Evolutionary conservation across 2,888 invertebrate species (phyloP).

Genomic region (Eupeodes luniger): DNA sequence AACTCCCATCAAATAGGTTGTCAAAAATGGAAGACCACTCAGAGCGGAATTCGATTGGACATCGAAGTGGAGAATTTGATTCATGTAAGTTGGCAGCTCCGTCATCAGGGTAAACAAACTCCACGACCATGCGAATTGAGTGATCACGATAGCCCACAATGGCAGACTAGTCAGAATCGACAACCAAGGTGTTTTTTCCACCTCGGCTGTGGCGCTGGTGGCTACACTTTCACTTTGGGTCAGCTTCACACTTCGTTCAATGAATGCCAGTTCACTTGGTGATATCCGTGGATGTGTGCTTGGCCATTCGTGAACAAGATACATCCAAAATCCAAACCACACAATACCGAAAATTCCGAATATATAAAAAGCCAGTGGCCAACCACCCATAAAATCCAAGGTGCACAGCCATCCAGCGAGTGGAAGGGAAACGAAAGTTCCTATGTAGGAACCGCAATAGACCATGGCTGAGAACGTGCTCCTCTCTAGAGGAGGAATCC

Average conservation of each 20-base stretch:
- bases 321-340: constrained; percentile 93
- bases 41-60: constrained; percentile 90
- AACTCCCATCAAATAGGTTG: constrained; percentile 91
- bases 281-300: constrained; percentile 90
- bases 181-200: constrained; percentile 88
- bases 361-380: constrained; percentile 95
- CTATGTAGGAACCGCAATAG: constrained; percentile 95
- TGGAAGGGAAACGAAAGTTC: constrained; percentile 94
- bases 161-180: constrained; percentile 90
- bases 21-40: constrained; percentile 91
- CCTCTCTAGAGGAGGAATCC: constrained; percentile 96
- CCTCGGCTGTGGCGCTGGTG: not conserved
- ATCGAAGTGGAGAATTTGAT: constrained; percentile 91
- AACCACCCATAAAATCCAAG: constrained; percentile 89
- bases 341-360: constrained; percentile 91
- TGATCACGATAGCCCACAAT: constrained; percentile 92
- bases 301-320: constrained; percentile 90
- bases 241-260: constrained; percentile 84
- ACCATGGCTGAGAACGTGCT: constrained; percentile 95
- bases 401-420: constrained; percentile 93
- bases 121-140: constrained; percentile 93
- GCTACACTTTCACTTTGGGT: constrained; percentile 79
- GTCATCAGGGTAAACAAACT: constrained; percentile 93
- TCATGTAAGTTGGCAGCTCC: constrained; percentile 93
- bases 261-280: constrained; percentile 89